Evolutionary conservation across 2,888 invertebrate genomes (phyloP).

Genomic region (Digitonthophagus gazella): DNA sequence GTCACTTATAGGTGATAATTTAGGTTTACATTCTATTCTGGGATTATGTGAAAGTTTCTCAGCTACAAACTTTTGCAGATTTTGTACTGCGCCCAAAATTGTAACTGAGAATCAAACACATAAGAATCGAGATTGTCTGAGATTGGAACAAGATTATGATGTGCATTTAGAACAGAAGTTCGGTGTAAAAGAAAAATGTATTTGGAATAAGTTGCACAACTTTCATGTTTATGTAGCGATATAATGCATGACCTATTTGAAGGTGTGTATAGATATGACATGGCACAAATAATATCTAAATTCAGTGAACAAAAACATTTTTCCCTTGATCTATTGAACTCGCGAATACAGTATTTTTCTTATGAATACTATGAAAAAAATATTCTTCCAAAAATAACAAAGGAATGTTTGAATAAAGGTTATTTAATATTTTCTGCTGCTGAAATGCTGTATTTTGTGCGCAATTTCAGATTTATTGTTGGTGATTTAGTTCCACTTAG

Average conservation of each 20-base stretch:
- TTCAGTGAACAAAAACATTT: conserved; percentile 26
- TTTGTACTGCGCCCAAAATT: conserved; percentile 28
- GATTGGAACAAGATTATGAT: background rate
- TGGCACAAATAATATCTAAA: conserved; percentile 32
- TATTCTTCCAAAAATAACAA: conserved; percentile 29
- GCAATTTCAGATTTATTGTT: conserved; percentile 35
- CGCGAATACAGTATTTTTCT: conserved; percentile 29
- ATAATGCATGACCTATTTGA: conserved; percentile 39
- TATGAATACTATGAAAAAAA: conserved; percentile 29
- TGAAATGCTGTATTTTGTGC: conserved; percentile 37
- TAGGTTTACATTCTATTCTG: conserved; percentile 35
- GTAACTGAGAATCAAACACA: background rate
- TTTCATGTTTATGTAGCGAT: conserved; percentile 38
- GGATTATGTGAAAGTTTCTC: conserved; percentile 37
- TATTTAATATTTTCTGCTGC: conserved; percentile 36
- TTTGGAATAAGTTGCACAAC: conserved; percentile 31
- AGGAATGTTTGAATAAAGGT: conserved; percentile 29
- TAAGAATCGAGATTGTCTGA: background rate
- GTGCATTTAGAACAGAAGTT: conserved; percentile 13
- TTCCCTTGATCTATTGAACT: conserved; percentile 29
- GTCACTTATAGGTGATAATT: conserved; percentile 37
- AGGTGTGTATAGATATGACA: conserved; percentile 35
- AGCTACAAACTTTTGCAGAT: conserved; percentile 34
- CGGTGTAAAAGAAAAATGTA: conserved; percentile 34
- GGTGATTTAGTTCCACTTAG: conserved; percentile 32